phyloP scores from a whole-genome alignment of 1,140 invertebrate species.

The Caenorhabditis latens region DNA sequence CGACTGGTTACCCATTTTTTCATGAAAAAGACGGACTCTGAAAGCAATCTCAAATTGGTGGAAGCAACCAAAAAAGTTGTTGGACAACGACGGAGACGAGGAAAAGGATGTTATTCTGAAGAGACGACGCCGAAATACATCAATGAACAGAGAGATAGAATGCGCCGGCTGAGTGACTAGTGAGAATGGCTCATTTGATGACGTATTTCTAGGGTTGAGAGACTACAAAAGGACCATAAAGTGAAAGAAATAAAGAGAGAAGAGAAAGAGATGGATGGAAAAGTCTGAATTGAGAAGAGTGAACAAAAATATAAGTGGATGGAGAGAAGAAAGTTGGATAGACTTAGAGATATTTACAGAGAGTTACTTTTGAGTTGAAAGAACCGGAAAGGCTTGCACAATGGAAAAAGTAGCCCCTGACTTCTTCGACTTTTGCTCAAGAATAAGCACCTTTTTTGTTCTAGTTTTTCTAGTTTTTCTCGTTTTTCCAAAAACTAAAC shows the following conservation, averaged over 20 bases:
- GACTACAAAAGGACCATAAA: constrained; percentile 54
- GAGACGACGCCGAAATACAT: constrained; percentile 25
- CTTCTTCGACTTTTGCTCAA: background rate
- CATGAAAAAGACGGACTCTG: background rate
- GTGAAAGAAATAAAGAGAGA: constrained; percentile 26
- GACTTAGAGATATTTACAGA: constrained; percentile 32
- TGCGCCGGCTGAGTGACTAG: constrained; percentile 47
- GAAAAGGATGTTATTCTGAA: constrained; percentile 23
- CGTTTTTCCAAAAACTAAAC: background rate
- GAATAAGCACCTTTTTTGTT: background rate
- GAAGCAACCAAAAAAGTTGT: constrained; percentile 4
- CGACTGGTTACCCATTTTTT: constrained; percentile 57
- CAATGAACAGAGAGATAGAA: constrained; percentile 39
- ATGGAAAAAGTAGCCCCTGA: background rate
- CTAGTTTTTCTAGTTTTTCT: background rate
- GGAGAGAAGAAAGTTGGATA: background rate
- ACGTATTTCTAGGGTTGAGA: constrained; percentile 44
- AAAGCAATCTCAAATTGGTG: constrained; percentile 3
- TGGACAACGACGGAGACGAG: too few species aligned
- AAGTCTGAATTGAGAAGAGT: constrained; percentile 34
- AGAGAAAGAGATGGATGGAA: constrained; percentile 8
- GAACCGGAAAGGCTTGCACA: constrained; percentile 31
- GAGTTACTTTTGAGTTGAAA: constrained; percentile 19
- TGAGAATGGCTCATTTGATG: constrained; percentile 54
- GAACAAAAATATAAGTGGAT: constrained; percentile 3